Conservation (phyloP, 2,113 vertebrate genomes). For the Corydoras sp. region DNA sequence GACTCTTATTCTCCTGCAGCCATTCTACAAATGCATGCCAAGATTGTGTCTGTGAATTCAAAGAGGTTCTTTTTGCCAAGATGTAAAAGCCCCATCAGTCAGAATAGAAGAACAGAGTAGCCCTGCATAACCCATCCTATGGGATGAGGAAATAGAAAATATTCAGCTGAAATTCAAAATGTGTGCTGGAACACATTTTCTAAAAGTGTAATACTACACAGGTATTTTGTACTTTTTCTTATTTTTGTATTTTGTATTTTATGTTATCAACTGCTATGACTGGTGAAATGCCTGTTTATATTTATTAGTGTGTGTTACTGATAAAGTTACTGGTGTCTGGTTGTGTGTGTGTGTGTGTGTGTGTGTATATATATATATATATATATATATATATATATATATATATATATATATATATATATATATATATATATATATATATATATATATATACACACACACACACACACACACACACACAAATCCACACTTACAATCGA, state of each 20-base stretch:
- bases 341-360: too few species aligned
- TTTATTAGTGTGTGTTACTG: background rate
- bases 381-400: too few species aligned
- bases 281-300: background rate
- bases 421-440: too few species aligned
- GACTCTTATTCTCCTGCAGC: slow-evolving; percentile 7
- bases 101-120: slow-evolving; percentile 29
- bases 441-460: too few species aligned
- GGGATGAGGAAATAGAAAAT: slow-evolving; percentile 10
- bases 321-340: too few species aligned
- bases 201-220: slow-evolving; percentile 1
- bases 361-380: too few species aligned
- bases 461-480: too few species aligned
- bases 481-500: too few species aligned
- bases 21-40: slow-evolving; percentile 22
- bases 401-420: too few species aligned
- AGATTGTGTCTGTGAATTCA: slow-evolving; percentile 26
- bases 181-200: slow-evolving; percentile 4
- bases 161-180: slow-evolving; percentile 11
- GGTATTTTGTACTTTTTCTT: background rate
- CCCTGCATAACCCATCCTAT: slow-evolving; percentile 24
- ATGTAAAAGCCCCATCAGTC: slow-evolving; percentile 37
- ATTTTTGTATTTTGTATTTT: background rate
- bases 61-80: slow-evolving; percentile 31
- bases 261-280: background rate